Evolutionary conservation across 2,888 invertebrate species (phyloP), one percentile per base, ranked within the genome.

Genomic region (Chrysolina americana): DNA sequence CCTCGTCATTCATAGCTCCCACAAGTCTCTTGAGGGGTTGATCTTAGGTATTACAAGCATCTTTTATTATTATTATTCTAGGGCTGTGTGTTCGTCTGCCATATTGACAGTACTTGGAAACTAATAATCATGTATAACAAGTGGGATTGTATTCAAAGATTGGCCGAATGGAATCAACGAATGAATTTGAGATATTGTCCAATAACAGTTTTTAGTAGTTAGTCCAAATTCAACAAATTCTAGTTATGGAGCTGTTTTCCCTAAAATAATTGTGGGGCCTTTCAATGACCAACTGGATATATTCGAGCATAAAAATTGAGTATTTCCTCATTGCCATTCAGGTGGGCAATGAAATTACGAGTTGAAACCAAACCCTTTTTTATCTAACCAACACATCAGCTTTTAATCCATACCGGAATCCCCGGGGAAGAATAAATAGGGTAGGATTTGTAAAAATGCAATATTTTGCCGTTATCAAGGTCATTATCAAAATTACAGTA

Each of bases 391-490:
- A 69, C 75, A 76, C 83, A 84, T 82, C 82, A 82, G 74, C 79
- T 80, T 78, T 82, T 83, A 83, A 84, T 84, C 83, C 83, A 68
- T 79, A 70, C 79, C 75, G 83, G 85, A 85, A 84, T 84, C 86
- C 86, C 86, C 80, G 77, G 79, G 85, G 84, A 85, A 80, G 81
- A 82, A 86, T 87, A 86, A 86, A 86, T 86, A 84, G 85, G 79
- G 71, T 77, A 76, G 87, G 87, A 87, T 87, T 87, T 87, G 83
- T 84, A 87, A 87, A 87, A 86, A 87, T 85, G 86, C 86, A 86
- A 87, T 87, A 87, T 87, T 87, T 87, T 79, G 86, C 86, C 79
- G 86, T 87, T 87, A 87, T 87, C 87, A 87, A 86, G 86, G 86
- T 87, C 86, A 87, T 87, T 87, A 87, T 87, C 87, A 85, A 85